These are phyloP conservation scores for Hirtodrosophila duncani DNA, from an alignment of 2,888 invertebrate genomes.

Conservation along the genomic window DNA sequence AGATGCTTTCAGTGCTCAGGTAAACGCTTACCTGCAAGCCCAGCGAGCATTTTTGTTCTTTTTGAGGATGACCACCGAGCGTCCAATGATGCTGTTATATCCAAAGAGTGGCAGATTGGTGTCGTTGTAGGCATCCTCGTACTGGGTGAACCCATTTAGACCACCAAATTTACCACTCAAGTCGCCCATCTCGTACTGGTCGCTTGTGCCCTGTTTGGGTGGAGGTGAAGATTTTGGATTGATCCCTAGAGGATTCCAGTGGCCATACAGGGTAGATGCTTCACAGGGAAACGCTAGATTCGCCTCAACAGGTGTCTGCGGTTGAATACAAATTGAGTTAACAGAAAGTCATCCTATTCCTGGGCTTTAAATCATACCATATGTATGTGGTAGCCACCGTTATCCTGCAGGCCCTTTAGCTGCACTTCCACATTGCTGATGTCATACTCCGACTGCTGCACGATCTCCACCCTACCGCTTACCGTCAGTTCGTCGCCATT, in stretches of 20 bases:
- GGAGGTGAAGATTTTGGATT: constrained; percentile 82
- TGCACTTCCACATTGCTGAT: constrained; percentile 87
- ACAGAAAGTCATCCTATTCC: neutral
- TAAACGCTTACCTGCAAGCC: constrained; percentile 82
- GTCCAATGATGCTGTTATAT: constrained; percentile 87
- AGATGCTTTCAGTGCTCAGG: neutral
- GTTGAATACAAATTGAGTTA: constrained; percentile 31
- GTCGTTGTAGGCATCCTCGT: constrained; percentile 85
- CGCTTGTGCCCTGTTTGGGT: constrained; percentile 84
- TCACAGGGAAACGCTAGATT: constrained; percentile 93
- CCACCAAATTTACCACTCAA: constrained; percentile 91
- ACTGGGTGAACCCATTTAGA: constrained; percentile 82
- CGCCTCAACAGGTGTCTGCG: constrained; percentile 89
- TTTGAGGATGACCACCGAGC: constrained; percentile 91
- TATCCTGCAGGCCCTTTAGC: constrained; percentile 84
- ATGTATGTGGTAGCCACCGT: constrained; percentile 89
- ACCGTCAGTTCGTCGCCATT: constrained; percentile 84
- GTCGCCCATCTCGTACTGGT: constrained; percentile 92
- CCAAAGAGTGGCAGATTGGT: constrained; percentile 90
- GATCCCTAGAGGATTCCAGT: constrained; percentile 90
- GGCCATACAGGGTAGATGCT: constrained; percentile 87
- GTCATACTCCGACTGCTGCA: constrained; percentile 92
- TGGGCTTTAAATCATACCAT: constrained; percentile 80
- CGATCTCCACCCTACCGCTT: constrained; percentile 88
- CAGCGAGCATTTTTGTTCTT: constrained; percentile 83